Evolutionary conservation across 2,113 vertebrate genomes (phyloP), one percentile per base, ranked within the genome.

Genomic region (Scomber japonicus): DNA sequence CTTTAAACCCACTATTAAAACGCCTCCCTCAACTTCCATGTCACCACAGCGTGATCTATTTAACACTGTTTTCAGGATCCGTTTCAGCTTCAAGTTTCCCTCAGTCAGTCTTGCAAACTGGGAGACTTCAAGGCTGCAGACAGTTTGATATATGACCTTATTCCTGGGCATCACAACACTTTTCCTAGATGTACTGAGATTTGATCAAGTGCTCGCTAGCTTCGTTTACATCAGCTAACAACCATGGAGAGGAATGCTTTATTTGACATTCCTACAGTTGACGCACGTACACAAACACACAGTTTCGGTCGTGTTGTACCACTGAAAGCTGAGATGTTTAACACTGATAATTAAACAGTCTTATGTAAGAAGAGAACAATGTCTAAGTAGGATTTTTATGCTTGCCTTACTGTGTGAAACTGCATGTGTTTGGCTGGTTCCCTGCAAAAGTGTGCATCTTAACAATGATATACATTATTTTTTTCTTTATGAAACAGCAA

Each of bases 261-360:
- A 51, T 77, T 74, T 76, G 66, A 78, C 87, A 84, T 89, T 91
- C 81, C 72, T 64, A 0, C 19, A n/a, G 54, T 44, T 44, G 57
- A 78, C 66, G 79, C 54, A 9, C 11, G 3, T 30, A 73, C 48
- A 64, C 68, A 87, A 61, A 46, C 63, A 12, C 50, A 75, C 14
- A 78, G 90, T 94, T 94, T 93, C 89, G 65, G 88, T 88, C 2
- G 6, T 74, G 66, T 50, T 74, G 54, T 64, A 50, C 49, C 62
- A 11, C 62, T 85, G 90, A 90, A 90, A 91, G 71, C 73, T 77
- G 85, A 92, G 89, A 91, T 87, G 76, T 82, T 79, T 9, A 77
- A 61, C 62, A 57, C 75, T 80, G 76, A 90, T 88, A 80, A 90
- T 90, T 85, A 78, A 86, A 83, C 21, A 56, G 80, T 50, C 64